phyloP scores from a whole-genome alignment of 1,140 invertebrate species.

The Sarcophaga bullata region DNA sequence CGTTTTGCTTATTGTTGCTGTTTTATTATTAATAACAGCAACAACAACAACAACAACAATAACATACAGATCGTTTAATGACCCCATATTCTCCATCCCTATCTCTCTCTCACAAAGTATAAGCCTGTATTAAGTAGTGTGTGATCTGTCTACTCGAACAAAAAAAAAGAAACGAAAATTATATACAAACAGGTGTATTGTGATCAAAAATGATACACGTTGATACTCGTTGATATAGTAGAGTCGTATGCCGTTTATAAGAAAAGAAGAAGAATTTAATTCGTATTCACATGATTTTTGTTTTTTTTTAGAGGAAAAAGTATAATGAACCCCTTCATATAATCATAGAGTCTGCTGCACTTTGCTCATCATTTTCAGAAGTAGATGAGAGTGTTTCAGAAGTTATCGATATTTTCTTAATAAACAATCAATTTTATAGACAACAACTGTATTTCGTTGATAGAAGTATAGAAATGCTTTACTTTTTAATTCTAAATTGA shows the following conservation, averaged over 20 bases:
- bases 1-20: constrained; percentile 7
- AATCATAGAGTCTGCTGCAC: background rate
- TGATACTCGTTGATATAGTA: background rate
- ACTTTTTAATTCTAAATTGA: too few relatives aligned
- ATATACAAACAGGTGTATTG: constrained; percentile 7
- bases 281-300: background rate
- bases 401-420: too few relatives aligned
- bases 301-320: background rate
- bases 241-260: background rate
- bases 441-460: too few relatives aligned
- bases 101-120: too few relatives aligned
- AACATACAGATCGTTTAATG: constrained; percentile 37
- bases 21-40: constrained; percentile 3
- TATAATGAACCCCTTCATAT: constrained; percentile 1
- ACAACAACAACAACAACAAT: background rate
- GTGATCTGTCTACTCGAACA: constrained; percentile 17
- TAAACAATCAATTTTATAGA: too few relatives aligned
- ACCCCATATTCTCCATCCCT: constrained; percentile 21
- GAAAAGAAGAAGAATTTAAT: background rate
- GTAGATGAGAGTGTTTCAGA: too few relatives aligned
- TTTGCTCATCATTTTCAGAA: background rate
- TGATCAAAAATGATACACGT: background rate
- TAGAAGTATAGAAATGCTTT: too few relatives aligned
- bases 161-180: background rate
- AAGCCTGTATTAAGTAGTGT: background rate